Evolutionary conservation across 2,888 invertebrate genomes (phyloP).

Genomic region (Cenopis cana): DNA sequence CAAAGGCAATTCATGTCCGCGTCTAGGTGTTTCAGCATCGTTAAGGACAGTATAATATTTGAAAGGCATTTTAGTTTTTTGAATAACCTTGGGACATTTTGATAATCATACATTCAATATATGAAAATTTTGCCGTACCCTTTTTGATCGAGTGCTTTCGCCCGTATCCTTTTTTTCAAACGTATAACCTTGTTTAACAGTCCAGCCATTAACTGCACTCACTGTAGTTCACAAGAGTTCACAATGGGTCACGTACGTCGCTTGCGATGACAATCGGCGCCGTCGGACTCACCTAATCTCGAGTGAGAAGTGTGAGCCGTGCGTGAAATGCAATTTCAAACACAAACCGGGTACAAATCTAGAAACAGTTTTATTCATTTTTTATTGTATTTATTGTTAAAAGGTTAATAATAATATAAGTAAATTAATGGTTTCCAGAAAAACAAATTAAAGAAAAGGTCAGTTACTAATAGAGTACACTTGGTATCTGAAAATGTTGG

Average conservation of each 20-base stretch:
- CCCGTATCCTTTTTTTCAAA: not conserved
- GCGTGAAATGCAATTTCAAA: constrained; percentile 10
- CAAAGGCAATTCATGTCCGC: constrained; percentile 29
- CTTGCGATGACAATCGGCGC: constrained; percentile 36
- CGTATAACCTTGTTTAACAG: constrained; percentile 10
- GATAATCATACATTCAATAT: too few relatives aligned
- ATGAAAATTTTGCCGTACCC: not conserved
- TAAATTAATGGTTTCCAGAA: too few relatives aligned
- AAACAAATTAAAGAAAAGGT: too few relatives aligned
- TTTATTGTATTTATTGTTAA: not conserved
- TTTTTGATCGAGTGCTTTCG: not conserved
- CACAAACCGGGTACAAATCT: constrained; percentile 4
- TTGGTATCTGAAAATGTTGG: too few relatives aligned
- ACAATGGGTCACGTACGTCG: constrained; percentile 21
- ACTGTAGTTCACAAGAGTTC: constrained; percentile 4
- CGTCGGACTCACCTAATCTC: constrained; percentile 16
- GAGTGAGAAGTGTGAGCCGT: constrained; percentile 12
- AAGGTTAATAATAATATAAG: too few relatives aligned
- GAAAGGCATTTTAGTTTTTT: not conserved
- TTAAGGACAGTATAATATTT: constrained; percentile 20
- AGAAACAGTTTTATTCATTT: constrained; percentile 9
- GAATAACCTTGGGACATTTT: too few relatives aligned
- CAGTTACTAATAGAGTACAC: too few relatives aligned
- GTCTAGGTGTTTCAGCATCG: not conserved
- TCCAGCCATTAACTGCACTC: not conserved